Conservation (phyloP, 2,888 invertebrate species). For the Cantharis nigra region DNA sequence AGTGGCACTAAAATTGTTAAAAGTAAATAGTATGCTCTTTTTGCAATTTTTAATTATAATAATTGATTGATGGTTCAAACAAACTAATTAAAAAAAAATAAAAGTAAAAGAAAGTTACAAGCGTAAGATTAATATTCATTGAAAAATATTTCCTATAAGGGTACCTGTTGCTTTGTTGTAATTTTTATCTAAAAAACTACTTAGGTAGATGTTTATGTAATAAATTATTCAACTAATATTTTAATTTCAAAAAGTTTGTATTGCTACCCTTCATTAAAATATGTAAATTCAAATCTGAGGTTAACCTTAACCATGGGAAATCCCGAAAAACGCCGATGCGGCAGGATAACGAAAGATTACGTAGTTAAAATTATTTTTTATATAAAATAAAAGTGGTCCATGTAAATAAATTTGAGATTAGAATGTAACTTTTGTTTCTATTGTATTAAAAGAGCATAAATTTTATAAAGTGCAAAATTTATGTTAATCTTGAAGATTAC, state of each 20-base stretch:
- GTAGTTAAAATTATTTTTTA: neutral
- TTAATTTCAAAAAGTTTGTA: neutral
- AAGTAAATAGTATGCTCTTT: too few relatives aligned
- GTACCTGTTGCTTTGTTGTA: neutral
- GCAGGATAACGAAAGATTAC: neutral
- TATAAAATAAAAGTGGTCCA: neutral
- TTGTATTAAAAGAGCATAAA: constrained; percentile 32
- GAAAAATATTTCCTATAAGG: neutral
- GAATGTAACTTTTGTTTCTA: neutral
- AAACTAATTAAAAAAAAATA: neutral
- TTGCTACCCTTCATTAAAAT: neutral
- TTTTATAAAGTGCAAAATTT: constrained; percentile 42
- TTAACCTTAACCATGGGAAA: neutral
- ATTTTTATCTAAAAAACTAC: neutral
- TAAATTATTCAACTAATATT: neutral
- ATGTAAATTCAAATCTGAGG: neutral
- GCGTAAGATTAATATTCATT: neutral
- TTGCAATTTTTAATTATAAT: neutral
- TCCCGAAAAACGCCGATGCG: neutral
- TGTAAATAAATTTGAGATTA: neutral
- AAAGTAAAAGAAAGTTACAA: neutral
- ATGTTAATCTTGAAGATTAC: constrained; percentile 44
- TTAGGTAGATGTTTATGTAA: neutral
- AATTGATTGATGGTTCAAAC: neutral
- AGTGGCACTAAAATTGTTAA: neutral